Evolutionary conservation across 2,113 vertebrate species (phyloP), one percentile per base, ranked within the genome.

Genomic region (Poeciliopsis prolifica): DNA sequence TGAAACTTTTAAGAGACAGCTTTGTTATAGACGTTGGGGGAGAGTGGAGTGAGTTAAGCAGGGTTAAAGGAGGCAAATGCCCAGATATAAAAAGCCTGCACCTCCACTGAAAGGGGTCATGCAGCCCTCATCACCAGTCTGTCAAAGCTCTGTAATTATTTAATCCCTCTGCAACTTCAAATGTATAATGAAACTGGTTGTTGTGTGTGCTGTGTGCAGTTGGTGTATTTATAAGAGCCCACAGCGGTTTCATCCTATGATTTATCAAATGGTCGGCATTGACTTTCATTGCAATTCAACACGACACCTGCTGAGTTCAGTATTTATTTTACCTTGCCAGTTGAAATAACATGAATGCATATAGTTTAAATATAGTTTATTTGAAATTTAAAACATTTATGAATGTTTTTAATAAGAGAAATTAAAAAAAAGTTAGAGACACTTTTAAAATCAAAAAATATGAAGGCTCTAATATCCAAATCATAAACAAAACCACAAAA

Each of bases 161-260:
- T 92, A 89, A 94, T 90, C 89, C 86, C 61, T 26, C 77, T 85
- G 89, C 91, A 89, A 78, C 86, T 89, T 79, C 77, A 79, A 86
- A 83, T 83, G 83, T 86, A 89, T 90, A 90, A 91, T 83, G 88
- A 88, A 86, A 91, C 82, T 48, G 26, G 61, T 64, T 68, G 68
- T 70, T 67, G 62, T 64, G 72, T 68, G 66, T 81, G 64, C 74
- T 75, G 19, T 31, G 65, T 30, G 9, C 0, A 40, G 33, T 60
- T 62, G 65, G 74, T 70, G 78, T 79, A 68, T 71, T 75, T 51
- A 79, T 42, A 72, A 81, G 65, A 72, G 70, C 80, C 63, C 7
- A 66, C 14, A 70, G 75, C 65, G 63, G 65, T 77, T 84, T 86
- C 33, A 87, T 79, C 70, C 67, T 61, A 29, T 77, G 65, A 35